Conservation (phyloP, 2,888 invertebrate species). For the Oxytorus armatus region DNA sequence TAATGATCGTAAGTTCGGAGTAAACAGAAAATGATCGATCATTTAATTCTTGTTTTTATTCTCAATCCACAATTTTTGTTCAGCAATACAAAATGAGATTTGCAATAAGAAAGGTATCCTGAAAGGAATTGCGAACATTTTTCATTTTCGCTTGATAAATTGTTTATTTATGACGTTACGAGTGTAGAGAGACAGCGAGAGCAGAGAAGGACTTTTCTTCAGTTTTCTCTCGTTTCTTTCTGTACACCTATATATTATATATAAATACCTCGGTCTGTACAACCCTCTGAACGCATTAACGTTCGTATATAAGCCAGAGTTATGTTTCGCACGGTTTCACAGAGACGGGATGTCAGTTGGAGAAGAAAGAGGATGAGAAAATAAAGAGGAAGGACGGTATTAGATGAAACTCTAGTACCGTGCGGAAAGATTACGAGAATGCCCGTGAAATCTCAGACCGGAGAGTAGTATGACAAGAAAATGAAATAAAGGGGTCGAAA, state of each 20-base stretch:
- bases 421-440: slow-evolving; percentile 32
- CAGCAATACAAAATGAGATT: not conserved
- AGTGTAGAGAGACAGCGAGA: not conserved
- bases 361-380: slow-evolving; percentile 2
- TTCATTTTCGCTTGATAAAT: slow-evolving; percentile 8
- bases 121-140: not conserved
- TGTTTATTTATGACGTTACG: slow-evolving; percentile 20
- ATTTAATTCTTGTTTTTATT: not conserved
- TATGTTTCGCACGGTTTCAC: slow-evolving; percentile 48
- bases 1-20: not conserved
- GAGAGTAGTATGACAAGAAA: not conserved
- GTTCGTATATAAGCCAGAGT: slow-evolving; percentile 49
- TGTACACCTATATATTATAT: not conserved
- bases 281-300: slow-evolving; percentile 24
- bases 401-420: slow-evolving; percentile 38
- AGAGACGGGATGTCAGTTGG: not conserved
- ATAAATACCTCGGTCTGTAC: slow-evolving; percentile 5
- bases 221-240: slow-evolving; percentile 11
- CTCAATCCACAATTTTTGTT: not conserved
- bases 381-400: not conserved
- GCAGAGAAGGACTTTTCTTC: slow-evolving; percentile 11
- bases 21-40: not conserved
- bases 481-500: not conserved
- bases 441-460: slow-evolving; percentile 15
- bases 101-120: not conserved